Evolutionary conservation across 2,797 vertebrate species (phyloP).

Genomic region (Huso huso): DNA sequence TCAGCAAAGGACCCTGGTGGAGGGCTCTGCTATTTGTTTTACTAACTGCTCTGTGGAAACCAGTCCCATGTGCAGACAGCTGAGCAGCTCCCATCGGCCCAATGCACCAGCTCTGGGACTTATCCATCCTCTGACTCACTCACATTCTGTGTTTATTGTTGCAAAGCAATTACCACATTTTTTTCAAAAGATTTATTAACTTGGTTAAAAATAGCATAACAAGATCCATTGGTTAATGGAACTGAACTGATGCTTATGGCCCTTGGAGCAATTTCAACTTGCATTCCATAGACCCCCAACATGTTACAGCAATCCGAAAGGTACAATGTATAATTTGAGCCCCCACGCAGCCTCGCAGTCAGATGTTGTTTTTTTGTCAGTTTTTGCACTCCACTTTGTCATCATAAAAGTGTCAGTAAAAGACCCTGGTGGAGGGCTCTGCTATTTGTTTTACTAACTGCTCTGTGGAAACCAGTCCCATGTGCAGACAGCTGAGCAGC

Average conservation of each 20-base stretch:
- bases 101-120: not conserved
- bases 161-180: too few relatives aligned
- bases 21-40: slow-evolving; percentile 41
- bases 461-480: slow-evolving; percentile 33
- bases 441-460: slow-evolving; percentile 41
- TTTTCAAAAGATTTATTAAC: too few relatives aligned
- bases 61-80: slow-evolving; percentile 12
- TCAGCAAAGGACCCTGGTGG: slow-evolving; percentile 38
- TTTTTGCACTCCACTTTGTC: slow-evolving; percentile 41
- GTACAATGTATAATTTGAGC: too few relatives aligned
- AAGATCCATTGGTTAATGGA: too few relatives aligned
- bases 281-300: too few relatives aligned
- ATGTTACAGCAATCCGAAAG: too few relatives aligned
- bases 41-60: slow-evolving; percentile 39
- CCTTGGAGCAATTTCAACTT: too few relatives aligned
- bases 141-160: too few relatives aligned
- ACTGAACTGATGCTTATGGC: too few relatives aligned
- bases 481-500: slow-evolving; percentile 2
- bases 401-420: slow-evolving; percentile 50
- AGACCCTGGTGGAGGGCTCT: slow-evolving; percentile 34
- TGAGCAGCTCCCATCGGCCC: not conserved
- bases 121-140: not conserved
- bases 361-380: slow-evolving; percentile 29
- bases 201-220: not conserved
- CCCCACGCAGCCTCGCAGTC: not conserved